Evolutionary conservation across 1,140 invertebrate species (phyloP), one percentile per base, ranked within the genome.

Genomic region (Pteromalus puparum): DNA sequence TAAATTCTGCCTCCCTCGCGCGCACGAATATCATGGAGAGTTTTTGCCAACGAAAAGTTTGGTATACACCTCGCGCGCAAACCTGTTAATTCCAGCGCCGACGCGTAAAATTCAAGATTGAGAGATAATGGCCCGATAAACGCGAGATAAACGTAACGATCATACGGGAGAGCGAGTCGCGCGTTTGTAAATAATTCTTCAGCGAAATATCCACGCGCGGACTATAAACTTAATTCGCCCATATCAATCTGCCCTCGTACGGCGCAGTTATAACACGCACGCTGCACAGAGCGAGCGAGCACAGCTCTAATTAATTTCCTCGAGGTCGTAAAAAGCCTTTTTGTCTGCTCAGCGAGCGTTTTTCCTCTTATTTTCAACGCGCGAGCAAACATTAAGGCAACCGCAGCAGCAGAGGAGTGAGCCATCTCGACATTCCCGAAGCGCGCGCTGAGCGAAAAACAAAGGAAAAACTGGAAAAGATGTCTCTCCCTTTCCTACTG

Each of bases 51-150:
- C 73, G 38, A 42, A 21, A 75, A 24, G 38, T 42, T 75, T 46
- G 3, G 38, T 24, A 18, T 12, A 21, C n/a, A n/a, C n/a, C n/a
- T n/a, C n/a, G n/a, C n/a, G 67, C 24, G 21, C 2, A 75, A 75
- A 75, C 73, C 73, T 24, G 76, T 65, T n/a, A n/a, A n/a, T 80
- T 61, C 68, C 67, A 46, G 18, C 15, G 28, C 21, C 5, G 78
- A 34, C n/a, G 78, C 21, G 26, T 48, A 24, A 80, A 73, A 81
- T 24, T 48, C 15, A 73, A 34, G 46, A 81, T 81, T 26, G 67
- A 42, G 24, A 46, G 79, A 81, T 73, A 81, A 81, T 48, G n/a
- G 0, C 15, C 73, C 30, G 79, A 81, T 81, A 73, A 80, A 61
- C 6, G 21, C 7, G n/a, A 61, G 79, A 81, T 81, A 73, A 80